Evolutionary conservation across 1,140 invertebrate species (phyloP).

Genomic region (Philotrypesis tridentata): DNA sequence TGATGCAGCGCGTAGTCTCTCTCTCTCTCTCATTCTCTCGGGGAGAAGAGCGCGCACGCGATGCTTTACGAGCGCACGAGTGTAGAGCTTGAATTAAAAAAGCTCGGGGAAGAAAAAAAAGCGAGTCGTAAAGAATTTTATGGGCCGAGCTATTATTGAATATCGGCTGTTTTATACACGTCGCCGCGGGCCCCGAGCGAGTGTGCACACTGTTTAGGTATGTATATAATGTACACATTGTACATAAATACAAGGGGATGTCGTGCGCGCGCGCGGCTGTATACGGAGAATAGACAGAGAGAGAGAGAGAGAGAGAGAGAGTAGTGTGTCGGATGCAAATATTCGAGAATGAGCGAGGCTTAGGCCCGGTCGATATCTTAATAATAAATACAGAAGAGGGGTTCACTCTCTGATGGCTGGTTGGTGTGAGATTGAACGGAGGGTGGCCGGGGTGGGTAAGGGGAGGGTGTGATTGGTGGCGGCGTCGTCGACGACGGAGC

Average conservation of each 20-base stretch:
- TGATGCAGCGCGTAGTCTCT: too few species aligned
- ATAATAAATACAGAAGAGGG: constrained; percentile 72
- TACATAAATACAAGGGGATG: constrained; percentile 11
- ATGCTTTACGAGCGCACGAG: not conserved
- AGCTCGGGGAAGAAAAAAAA: not conserved
- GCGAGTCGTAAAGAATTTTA: not conserved
- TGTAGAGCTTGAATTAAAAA: not conserved
- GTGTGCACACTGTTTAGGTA: too few species aligned
- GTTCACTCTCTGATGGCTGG: constrained; percentile 59
- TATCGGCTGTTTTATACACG: constrained; percentile 19
- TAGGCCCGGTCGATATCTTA: constrained; percentile 72
- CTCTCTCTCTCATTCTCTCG: too few species aligned
- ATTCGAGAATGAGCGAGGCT: constrained; percentile 51
- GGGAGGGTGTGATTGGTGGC: constrained; percentile 52
- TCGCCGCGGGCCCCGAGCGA: not conserved
- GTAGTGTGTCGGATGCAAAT: constrained; percentile 37
- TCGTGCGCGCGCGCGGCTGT: not conserved
- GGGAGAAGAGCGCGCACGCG: not conserved
- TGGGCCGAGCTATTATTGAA: not conserved
- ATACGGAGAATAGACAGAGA: too few species aligned
- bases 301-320: too few species aligned
- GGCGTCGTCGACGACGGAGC: constrained; percentile 43
- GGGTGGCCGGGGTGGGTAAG: constrained; percentile 65
- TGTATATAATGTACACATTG: too few species aligned
- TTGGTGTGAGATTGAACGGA: constrained; percentile 70